Evolutionary conservation across 2,797 vertebrate species (phyloP).

Genomic region (Periparus ater): DNA sequence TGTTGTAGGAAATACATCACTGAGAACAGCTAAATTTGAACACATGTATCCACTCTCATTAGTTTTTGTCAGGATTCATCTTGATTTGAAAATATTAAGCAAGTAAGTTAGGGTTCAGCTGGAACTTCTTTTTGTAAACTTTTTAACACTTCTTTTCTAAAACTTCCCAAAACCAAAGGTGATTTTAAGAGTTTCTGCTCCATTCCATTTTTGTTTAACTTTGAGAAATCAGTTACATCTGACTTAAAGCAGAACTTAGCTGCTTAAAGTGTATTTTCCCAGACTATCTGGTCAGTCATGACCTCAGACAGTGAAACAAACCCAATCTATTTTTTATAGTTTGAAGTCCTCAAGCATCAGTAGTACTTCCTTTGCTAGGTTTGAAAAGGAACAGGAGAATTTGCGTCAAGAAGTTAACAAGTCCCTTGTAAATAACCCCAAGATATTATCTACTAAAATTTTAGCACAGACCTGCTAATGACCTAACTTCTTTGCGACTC

Average conservation of each 20-base stretch:
- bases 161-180: neutral
- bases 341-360: neutral
- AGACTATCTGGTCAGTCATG: neutral
- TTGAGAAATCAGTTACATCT: neutral
- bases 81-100: neutral
- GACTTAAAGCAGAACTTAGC: neutral
- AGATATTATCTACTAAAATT: neutral
- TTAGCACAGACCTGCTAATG: neutral
- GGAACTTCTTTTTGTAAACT: neutral
- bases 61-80: neutral
- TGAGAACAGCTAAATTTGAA: neutral
- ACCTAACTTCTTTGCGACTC: neutral
- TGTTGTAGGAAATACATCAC: neutral
- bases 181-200: neutral
- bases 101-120: neutral
- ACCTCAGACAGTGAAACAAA: neutral
- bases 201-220: neutral
- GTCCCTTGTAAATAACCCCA: neutral
- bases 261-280: neutral
- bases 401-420: neutral
- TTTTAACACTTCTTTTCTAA: neutral
- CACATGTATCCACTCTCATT: neutral
- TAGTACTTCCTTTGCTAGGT: neutral
- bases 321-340: neutral
- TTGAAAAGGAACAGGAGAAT: slow-evolving; percentile 5